Evolutionary conservation across 2,888 invertebrate genomes (phyloP), one percentile per base, ranked within the genome.

Genomic region (Amphiduros pacificus): DNA sequence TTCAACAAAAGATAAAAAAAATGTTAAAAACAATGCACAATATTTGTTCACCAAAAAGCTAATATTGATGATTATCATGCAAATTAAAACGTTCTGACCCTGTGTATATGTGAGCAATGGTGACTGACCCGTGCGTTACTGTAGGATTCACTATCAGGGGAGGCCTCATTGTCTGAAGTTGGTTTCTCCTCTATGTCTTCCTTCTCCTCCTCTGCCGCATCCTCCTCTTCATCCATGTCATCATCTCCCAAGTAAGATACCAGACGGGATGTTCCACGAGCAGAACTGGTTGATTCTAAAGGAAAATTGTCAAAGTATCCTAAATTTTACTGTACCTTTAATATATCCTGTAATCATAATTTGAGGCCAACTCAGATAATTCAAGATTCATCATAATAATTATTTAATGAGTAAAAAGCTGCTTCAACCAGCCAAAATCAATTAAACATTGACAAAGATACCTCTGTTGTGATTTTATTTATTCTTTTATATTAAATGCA

Each of bases 191-290:
- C 55, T 26, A 55, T 55, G 29, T 40, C 61, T 41, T 40, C 32
- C 26, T 58, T 41, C 26, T 57, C 64, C 41, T 58, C 64, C 22
- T 28, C 11, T 29, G 26, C 67, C 6, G 60, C 66, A 3, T 63
- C 64, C 27, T 69, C 71, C 27, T 72, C 74, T 24, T 72, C 73
- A 27, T 72, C 74, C 32, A 56, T 58, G n/a, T 54, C 29, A 6
- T 70, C 72, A 67, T 77, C 77, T 31, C 73, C 66, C 36, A 70
- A 75, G 68, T 79, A 78, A 2, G 78, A 77, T 36, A 78, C 78
- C 48, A 78, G 65, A 51, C 73, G 64, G 1, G 69, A 70, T 32
- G 69, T 68, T 72, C 65, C 28, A 59, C n/a, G n/a, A n/a, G n/a
- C n/a, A n/a, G n/a, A n/a, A n/a, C n/a, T n/a, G n/a, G n/a, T n/a